Percentiles rank a stretch among this genome's conserved stretches.
phyloP scores from a whole-genome alignment of 2,113 vertebrate species.

The Genyomyrus donnyi region DNA sequence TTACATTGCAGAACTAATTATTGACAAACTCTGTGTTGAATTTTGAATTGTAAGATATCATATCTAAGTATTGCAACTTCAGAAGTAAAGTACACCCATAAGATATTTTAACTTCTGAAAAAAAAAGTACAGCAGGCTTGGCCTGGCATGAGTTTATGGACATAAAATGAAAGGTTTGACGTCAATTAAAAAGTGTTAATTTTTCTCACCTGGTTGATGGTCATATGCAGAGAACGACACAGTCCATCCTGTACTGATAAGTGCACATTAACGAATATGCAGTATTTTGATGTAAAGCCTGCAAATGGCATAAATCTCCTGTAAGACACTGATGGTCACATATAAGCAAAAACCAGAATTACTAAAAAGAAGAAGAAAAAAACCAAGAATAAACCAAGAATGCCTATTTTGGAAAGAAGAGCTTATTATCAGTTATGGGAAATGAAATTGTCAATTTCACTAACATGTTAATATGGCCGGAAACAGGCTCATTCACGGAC shows the following conservation, averaged over 20 bases:
- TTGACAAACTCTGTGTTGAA: neutral
- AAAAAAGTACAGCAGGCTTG: neutral
- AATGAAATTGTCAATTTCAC: neutral
- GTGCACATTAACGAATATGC: neutral
- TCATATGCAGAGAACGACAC: neutral
- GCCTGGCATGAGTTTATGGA: neutral
- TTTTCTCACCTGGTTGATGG: neutral
- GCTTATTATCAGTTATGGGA: neutral
- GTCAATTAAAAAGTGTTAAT: neutral
- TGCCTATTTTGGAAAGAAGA: neutral
- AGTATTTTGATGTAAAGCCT: neutral
- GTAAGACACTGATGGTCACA: neutral
- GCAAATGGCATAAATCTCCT: slow-evolving; percentile 8
- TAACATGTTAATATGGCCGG: neutral
- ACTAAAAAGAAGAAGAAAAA: neutral
- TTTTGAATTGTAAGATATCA: neutral
- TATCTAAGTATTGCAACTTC: neutral
- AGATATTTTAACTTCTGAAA: neutral
- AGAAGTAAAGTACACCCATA: neutral
- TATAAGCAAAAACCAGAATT: neutral
- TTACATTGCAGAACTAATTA: neutral
- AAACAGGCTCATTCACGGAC: neutral
- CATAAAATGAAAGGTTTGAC: neutral
- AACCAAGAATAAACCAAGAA: neutral
- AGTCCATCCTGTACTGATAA: neutral